Conservation (phyloP, 2,113 vertebrate genomes). For the Grallaria varia region DNA sequence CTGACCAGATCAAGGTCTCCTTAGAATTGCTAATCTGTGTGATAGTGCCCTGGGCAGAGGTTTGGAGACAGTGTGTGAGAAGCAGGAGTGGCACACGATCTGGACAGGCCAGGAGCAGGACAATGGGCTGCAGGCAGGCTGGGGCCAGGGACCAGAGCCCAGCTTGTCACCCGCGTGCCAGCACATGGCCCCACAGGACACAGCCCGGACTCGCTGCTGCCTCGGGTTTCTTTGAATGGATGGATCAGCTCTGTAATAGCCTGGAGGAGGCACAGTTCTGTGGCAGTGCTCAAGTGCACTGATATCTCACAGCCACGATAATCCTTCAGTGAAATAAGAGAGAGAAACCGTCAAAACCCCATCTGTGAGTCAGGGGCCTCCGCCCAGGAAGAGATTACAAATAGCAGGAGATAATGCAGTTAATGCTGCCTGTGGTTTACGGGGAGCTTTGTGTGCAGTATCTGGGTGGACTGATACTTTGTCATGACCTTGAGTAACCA, state of each 20-base stretch:
- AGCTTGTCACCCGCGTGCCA: neutral
- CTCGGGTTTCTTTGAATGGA: neutral
- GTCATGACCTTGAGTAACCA: neutral
- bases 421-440: neutral
- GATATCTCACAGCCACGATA: neutral
- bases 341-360: neutral
- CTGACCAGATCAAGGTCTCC: neutral
- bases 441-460: neutral
- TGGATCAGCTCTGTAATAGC: neutral
- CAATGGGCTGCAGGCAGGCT: neutral
- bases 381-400: neutral
- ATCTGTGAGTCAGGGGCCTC: neutral
- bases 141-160: neutral
- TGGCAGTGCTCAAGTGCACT: neutral
- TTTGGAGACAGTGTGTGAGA: neutral
- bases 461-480: neutral
- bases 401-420: neutral
- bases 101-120: neutral
- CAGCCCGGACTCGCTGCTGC: neutral
- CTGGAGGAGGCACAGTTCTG: neutral
- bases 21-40: neutral
- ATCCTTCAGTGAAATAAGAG: neutral
- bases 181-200: neutral
- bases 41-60: neutral
- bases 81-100: neutral